These are phyloP conservation scores for Noctilio leporinus DNA, from an alignment of 2,113 vertebrate genomes.

Conservation along the genomic window DNA sequence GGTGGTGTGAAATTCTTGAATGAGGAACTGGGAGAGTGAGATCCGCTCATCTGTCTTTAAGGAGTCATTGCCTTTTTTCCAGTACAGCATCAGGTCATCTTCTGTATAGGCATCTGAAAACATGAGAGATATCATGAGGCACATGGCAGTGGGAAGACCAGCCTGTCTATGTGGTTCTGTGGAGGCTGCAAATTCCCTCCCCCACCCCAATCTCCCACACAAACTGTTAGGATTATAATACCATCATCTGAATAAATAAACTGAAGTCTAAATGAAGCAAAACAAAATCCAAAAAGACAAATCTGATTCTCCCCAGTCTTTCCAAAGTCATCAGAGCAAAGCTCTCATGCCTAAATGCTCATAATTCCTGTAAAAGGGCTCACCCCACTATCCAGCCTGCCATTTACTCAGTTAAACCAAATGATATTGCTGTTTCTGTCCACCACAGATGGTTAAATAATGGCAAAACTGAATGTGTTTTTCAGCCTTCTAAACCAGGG, in stretches of 20 bases:
- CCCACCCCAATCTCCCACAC: background rate
- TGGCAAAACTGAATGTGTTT: background rate
- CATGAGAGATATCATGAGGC: background rate
- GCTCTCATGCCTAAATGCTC: background rate
- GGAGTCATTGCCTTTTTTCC: constrained; percentile 98
- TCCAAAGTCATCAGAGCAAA: background rate
- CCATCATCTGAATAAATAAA: background rate
- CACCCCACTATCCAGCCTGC: background rate
- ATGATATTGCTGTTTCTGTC: background rate
- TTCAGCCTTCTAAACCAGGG: background rate
- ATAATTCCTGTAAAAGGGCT: background rate
- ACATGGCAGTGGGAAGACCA: accelerated
- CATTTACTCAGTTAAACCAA: background rate
- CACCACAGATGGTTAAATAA: background rate
- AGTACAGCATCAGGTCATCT: constrained; percentile 98
- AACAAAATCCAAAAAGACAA: background rate
- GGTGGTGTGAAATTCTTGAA: constrained; percentile 98
- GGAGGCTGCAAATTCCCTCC: background rate
- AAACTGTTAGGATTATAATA: background rate
- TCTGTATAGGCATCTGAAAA: constrained; percentile 95
- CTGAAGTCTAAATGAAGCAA: background rate
- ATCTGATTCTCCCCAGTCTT: background rate
- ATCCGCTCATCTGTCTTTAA: constrained; percentile 97
- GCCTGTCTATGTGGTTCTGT: background rate
- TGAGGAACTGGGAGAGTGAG: constrained; percentile 97